Evolutionary conservation across 2,113 vertebrate species (phyloP).

Genomic region (Lates calcarifer): DNA sequence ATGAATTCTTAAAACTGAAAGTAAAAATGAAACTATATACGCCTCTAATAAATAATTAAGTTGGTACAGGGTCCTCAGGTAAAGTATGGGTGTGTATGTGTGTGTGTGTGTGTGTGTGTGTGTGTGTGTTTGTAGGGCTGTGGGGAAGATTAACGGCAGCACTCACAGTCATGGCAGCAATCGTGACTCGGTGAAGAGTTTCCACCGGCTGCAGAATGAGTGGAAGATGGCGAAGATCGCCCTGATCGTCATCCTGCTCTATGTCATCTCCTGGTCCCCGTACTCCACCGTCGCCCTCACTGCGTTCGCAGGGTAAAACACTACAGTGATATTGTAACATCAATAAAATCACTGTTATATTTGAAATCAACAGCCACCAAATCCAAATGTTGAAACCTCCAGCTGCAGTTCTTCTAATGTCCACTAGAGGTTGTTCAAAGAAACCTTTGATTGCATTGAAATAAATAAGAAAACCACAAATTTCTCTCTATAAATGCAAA

Average conservation of each 20-base stretch:
- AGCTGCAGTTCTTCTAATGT: conserved; percentile 2
- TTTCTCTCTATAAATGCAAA: no score
- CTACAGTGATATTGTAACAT: no score
- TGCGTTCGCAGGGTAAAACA: conserved; percentile 92
- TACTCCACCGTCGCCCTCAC: conserved; percentile 93
- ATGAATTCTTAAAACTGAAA: no score
- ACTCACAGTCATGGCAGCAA: conserved; percentile 55
- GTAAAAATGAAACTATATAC: no score
- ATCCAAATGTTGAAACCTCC: neutral
- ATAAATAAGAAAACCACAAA: neutral
- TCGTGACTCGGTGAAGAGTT: conserved; percentile 85
- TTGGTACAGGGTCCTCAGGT: neutral
- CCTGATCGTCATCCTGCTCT: conserved; percentile 92
- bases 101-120: no score
- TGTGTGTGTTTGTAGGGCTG: conserved; percentile 82
- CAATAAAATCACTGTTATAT: neutral
- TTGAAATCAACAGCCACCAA: no score
- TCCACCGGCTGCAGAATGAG: conserved; percentile 91
- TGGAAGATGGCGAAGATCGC: conserved; percentile 98
- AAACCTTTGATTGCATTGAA: neutral
- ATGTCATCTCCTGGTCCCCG: conserved; percentile 95
- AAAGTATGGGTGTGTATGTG: neutral
- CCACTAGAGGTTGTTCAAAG: neutral
- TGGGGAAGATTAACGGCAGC: conserved; percentile 87
- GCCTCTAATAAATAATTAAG: neutral